A percentile compares a stretch with the other conserved stretches of the same genome.
These are phyloP conservation scores for Eptatretus atami DNA, from an alignment of 2,797 vertebrate genomes.

Conservation along the genomic window DNA sequence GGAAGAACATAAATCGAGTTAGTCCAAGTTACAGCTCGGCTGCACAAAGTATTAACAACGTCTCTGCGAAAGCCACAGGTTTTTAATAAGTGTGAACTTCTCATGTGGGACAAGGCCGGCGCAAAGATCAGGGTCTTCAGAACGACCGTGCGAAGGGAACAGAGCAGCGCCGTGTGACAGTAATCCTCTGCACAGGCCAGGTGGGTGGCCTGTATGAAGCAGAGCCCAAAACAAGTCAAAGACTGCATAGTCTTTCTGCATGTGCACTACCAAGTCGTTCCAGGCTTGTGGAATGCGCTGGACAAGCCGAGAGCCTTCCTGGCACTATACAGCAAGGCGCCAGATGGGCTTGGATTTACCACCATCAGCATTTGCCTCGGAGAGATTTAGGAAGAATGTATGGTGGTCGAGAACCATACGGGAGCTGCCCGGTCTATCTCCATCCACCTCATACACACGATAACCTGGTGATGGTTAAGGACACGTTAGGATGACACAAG, in stretches of 20 bases:
- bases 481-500: neutral
- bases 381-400: constrained; percentile 69
- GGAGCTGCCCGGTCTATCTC: constrained; percentile 32
- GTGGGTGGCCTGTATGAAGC: constrained; percentile 41
- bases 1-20: no score
- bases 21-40: no score
- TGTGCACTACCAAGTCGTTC: constrained; percentile 21
- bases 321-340: constrained; percentile 35
- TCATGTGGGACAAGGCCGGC: constrained; percentile 8
- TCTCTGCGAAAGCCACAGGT: no score
- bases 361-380: constrained; percentile 20
- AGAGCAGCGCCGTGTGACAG: constrained; percentile 33
- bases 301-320: constrained; percentile 28
- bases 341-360: constrained; percentile 18
- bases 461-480: constrained; percentile 24
- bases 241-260: constrained; percentile 19
- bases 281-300: constrained; percentile 20
- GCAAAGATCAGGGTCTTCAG: constrained; percentile 27
- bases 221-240: constrained; percentile 66
- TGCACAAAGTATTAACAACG: no score
- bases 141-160: constrained; percentile 29
- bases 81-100: constrained; percentile 4
- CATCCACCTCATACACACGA: constrained; percentile 44
- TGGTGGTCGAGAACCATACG: constrained; percentile 55
- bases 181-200: constrained; percentile 19